Evolutionary conservation across 2,113 vertebrate genomes (phyloP).

Genomic region (Perca flavescens): DNA sequence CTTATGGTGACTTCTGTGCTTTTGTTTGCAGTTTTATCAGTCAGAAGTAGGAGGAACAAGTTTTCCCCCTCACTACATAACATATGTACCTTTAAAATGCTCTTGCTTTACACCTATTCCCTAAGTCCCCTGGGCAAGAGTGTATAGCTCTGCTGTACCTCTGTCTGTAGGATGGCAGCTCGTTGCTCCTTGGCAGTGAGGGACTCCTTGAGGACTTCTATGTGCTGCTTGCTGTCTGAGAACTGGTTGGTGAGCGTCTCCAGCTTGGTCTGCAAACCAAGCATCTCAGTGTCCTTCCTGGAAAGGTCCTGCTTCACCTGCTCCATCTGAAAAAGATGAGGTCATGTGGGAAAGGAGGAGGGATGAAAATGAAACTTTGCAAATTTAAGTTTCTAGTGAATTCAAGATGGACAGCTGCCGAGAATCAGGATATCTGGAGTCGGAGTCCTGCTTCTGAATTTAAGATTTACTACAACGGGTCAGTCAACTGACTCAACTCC

Average conservation of each 20-base stretch:
- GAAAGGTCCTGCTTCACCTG: conserved; percentile 98
- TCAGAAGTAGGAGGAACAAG: background rate
- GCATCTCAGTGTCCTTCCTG: conserved; percentile 94
- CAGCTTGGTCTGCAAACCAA: conserved; percentile 97
- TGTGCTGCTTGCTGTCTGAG: conserved; percentile 98
- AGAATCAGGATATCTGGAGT: background rate
- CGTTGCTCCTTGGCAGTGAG: conserved; percentile 98
- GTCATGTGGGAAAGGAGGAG: background rate
- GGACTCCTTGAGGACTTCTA: conserved; percentile 98
- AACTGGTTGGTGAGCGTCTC: conserved; percentile 98
- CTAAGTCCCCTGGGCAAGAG: background rate
- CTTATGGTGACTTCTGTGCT: background rate
- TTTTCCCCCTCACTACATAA: background rate
- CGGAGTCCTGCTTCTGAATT: background rate
- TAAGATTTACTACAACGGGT: background rate
- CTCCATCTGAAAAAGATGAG: conserved; percentile 87
- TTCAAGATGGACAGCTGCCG: background rate
- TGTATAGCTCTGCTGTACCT: conserved; percentile 83
- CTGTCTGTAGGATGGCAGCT: conserved; percentile 97
- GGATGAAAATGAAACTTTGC: background rate
- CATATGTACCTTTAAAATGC: background rate
- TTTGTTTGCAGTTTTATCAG: background rate
- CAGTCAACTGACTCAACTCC: background rate
- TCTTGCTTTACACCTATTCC: conserved; percentile 6
- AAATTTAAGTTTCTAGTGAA: background rate